Percentiles rank a stretch among this genome's conserved stretches.
Evolutionary conservation across 2,113 vertebrate genomes (phyloP).

Genomic region (Gnathonemus longibarbis): DNA sequence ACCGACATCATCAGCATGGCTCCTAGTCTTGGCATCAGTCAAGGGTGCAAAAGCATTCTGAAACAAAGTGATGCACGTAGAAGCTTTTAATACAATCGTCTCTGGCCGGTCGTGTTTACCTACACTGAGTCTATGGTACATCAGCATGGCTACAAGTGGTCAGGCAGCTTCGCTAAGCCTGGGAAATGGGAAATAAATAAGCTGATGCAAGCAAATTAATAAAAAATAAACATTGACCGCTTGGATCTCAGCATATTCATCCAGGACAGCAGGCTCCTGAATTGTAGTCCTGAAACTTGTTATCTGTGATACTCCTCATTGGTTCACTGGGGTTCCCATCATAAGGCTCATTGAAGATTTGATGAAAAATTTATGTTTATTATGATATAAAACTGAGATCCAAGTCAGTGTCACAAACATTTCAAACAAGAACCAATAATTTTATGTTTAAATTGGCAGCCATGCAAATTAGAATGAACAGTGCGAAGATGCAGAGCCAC

Average conservation of each 20-base stretch:
- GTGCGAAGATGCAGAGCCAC: neutral
- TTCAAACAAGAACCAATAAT: constrained; percentile 17
- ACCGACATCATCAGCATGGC: constrained; percentile 94
- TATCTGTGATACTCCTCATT: neutral
- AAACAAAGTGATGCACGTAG: constrained; percentile 77
- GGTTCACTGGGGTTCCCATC: neutral
- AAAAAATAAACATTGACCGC: neutral
- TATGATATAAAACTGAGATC: constrained; percentile 17
- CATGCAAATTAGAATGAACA: constrained; percentile 11
- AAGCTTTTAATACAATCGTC: constrained; percentile 57
- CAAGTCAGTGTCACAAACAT: constrained; percentile 8
- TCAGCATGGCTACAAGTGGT: constrained; percentile 20
- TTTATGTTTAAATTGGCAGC: neutral
- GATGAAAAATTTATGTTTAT: neutral
- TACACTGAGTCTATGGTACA: constrained; percentile 46
- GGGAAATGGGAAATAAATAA: constrained; percentile 40
- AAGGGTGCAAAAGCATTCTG: constrained; percentile 96
- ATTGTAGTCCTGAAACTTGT: neutral
- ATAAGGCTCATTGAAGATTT: neutral
- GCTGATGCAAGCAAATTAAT: constrained; percentile 14
- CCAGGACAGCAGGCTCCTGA: neutral
- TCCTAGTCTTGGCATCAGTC: constrained; percentile 98
- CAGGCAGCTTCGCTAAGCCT: constrained; percentile 50
- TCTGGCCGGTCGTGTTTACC: constrained; percentile 19
- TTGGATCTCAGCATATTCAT: neutral